Evolutionary conservation across 2,113 vertebrate genomes (phyloP), one percentile per base, ranked within the genome.

Genomic region (Pristiophorus japonicus): DNA sequence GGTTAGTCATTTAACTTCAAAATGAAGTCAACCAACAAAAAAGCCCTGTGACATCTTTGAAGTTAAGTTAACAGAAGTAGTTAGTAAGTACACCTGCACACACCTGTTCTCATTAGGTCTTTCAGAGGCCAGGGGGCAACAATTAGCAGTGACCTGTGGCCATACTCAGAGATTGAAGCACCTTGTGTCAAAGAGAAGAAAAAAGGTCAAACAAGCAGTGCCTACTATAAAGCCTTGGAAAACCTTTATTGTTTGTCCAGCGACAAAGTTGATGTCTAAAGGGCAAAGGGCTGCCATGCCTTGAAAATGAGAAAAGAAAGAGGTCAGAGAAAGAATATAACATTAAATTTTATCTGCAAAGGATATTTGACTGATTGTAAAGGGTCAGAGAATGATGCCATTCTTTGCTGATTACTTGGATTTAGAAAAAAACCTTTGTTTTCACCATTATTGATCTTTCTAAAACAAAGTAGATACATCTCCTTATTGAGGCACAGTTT

Each of bases 21-120:
- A 94, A 94, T 94, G 45, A 70, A 94, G 66, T 94, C 93, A 70
- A 34, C 38, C 24, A 94, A 94, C 93, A 94, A 94, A 73, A 94
- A 73, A 34, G 45, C 6, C 88, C 20, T 92, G 88, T 62, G 12
- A 51, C 93, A 27, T 67, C 93, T 94, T 94, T 94, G 93, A 94
- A 70, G 65, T 94, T 67, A 42, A 66, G 63, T 94, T 94, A 34
- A 51, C 93, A 73, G 66, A 30, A 94, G 66, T 94, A 94, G 93
- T 51, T 70, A 27, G 16, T 94, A 51, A 51, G 88, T 94, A 94
- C 24, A 73, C 93, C 93, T 94, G 65, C 65, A 67, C 65, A 94
- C 93, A 94, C 93, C 93, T 94, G 93, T 94, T 70, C 42, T 70
- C 93, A 70, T 94, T 70, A 70, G 93, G 93, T 73, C 93, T 73